Base-by-base conservation (phyloP, 1,140 invertebrate species). In the Adelges cooleyi region DNA sequence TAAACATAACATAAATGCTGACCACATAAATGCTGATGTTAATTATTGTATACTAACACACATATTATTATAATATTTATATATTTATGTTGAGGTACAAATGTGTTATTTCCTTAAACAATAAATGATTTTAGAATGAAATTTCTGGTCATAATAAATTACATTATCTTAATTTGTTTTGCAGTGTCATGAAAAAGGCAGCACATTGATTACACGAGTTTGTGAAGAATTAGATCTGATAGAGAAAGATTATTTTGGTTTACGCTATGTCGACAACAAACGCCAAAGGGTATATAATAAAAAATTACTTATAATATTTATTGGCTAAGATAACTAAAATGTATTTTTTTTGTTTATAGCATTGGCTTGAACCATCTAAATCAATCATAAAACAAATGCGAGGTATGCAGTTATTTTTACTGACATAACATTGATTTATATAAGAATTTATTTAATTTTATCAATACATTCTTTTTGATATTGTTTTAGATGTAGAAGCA, bases 191-290 rank as follows among this genome's bases (percentile, higher is more conserved):
- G 88, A 94, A 72, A 92, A 93, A 77, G 95, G 94, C 66, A 90
- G 90, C 75, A 90, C 86, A 77, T 81, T 98, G 56, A 77, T 98
- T 72, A 93, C 97, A 73, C 86, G 90, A 80, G 88, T 96, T 65
- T 97, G 93, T 76, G 84, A 89, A 70, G 88, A 94, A 73, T 79
- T 98, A 66, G 92, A 95, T 78, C 84, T 98, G 68, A 82, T 91
- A 67, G 95, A 98, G 78, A 95, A 90, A 71, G 95, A 98, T 78
- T 98, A 98, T 77, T 97, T 98, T 78, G 95, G 95, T 9, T 81
- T 98, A 23, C 82, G 93, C 67, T 98, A 90, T 84, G 91, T 95
- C 33, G 94, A 98, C 78, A 76, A 83, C 29, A 84, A 85, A 70
- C 93, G 93, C 71, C 92, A 97, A 77, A 84, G 94, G 79, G 94